These are phyloP conservation scores for Chaetorhynchus papuensis DNA, from an alignment of 2,113 vertebrate species.

Conservation along the genomic window DNA sequence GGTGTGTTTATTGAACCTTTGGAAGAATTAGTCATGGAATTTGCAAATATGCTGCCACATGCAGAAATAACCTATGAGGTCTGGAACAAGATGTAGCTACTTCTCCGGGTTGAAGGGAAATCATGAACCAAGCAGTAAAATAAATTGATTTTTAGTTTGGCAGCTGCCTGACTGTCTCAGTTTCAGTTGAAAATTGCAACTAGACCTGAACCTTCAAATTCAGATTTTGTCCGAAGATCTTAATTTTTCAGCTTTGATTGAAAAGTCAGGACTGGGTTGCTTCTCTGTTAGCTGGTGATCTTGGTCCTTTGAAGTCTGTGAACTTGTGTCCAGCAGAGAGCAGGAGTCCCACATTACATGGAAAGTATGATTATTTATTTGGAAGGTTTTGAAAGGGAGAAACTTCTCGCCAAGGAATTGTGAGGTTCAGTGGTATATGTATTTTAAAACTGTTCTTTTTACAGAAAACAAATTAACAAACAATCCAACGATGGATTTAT, in stretches of 20 bases:
- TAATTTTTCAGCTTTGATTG: not conserved
- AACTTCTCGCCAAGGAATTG: not conserved
- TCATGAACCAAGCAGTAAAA: not conserved
- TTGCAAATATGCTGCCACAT: not conserved
- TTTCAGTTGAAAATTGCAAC: not conserved
- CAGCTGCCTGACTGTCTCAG: not conserved
- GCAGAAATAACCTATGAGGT: not conserved
- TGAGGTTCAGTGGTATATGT: not conserved
- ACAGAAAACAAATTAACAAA: not conserved
- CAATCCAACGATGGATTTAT: not conserved
- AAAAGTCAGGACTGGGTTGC: not conserved
- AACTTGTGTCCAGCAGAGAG: conserved; percentile 31
- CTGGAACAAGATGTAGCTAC: not conserved
- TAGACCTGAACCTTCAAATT: not conserved
- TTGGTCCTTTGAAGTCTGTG: not conserved
- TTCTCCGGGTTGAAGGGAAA: not conserved
- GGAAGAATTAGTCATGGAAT: not conserved
- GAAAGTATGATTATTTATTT: not conserved
- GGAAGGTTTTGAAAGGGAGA: not conserved
- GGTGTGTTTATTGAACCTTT: not conserved
- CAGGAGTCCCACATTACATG: not conserved
- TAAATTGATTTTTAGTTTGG: not conserved
- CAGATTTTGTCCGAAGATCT: not conserved
- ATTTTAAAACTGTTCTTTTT: not conserved
- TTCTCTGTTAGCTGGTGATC: not conserved